phyloP scores from a whole-genome alignment of 2,113 vertebrate genomes.

The Otolemur garnettii region DNA sequence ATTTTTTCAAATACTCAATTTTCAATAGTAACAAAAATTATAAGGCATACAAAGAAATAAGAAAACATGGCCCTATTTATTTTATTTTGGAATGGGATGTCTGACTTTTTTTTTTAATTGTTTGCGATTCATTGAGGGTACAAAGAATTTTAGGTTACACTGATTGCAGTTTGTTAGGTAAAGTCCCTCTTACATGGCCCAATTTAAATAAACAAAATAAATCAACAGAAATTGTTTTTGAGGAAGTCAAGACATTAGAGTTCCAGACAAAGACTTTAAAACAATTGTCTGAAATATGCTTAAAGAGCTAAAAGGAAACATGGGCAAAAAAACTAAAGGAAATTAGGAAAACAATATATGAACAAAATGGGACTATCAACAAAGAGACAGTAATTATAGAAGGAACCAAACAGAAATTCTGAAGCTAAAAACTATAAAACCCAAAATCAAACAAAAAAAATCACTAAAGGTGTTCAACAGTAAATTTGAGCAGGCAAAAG shows the following conservation, averaged over 20 bases:
- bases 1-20: background rate
- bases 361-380: background rate
- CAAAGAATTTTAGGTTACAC: no score
- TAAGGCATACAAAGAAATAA: background rate
- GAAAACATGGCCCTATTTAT: background rate
- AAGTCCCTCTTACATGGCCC: background rate
- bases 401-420: background rate
- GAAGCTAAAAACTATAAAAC: background rate
- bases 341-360: background rate
- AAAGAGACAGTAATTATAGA: background rate
- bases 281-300: background rate
- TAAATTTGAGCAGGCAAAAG: background rate
- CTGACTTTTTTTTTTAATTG: no score
- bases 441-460: background rate
- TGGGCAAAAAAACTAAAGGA: background rate
- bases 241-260: background rate
- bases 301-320: background rate
- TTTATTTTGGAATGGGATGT: no score
- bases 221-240: background rate
- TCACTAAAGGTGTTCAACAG: background rate
- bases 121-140: no score
- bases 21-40: background rate
- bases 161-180: no score
- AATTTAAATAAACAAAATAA: conserved; percentile 5
- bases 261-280: background rate